Percentiles rank a stretch among this genome's conserved stretches.
Conservation (phyloP, 2,113 vertebrate genomes). For the Engraulis encrasicolus region DNA sequence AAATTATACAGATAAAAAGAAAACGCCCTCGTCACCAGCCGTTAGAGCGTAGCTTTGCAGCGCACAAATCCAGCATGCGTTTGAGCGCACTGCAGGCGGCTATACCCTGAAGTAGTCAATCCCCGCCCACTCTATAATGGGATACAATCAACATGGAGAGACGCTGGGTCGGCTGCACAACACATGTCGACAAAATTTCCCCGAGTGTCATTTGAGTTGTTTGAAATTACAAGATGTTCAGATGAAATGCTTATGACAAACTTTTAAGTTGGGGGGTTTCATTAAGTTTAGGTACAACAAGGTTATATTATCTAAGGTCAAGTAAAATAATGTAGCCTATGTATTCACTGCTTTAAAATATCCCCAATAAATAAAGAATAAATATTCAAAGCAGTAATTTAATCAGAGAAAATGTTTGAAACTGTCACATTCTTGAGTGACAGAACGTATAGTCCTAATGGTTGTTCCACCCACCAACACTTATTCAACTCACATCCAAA, state of each 20-base stretch:
- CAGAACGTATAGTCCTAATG: not conserved
- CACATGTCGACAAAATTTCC: not conserved
- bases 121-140: conserved; percentile 4
- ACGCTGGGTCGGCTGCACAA: not conserved
- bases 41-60: not conserved
- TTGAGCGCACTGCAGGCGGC: conserved; percentile 1
- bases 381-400: not conserved
- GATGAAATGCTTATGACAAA: not conserved
- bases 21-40: not conserved
- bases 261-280: too few relatives aligned
- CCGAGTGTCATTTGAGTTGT: not conserved
- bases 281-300: too few relatives aligned
- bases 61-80: not conserved
- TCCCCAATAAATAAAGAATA: not conserved
- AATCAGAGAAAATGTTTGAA: not conserved
- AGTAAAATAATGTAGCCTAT: not conserved
- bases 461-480: not conserved
- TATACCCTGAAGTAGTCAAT: conserved; percentile 13
- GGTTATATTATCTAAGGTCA: too few relatives aligned
- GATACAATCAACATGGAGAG: not conserved
- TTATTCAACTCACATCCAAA: not conserved
- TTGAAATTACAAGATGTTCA: not conserved
- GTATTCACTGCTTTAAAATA: not conserved
- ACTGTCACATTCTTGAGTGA: not conserved
- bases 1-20: not conserved